Evolutionary conservation across 2,113 vertebrate genomes (phyloP), one percentile per base, ranked within the genome.

Genomic region (Scomber colias): DNA sequence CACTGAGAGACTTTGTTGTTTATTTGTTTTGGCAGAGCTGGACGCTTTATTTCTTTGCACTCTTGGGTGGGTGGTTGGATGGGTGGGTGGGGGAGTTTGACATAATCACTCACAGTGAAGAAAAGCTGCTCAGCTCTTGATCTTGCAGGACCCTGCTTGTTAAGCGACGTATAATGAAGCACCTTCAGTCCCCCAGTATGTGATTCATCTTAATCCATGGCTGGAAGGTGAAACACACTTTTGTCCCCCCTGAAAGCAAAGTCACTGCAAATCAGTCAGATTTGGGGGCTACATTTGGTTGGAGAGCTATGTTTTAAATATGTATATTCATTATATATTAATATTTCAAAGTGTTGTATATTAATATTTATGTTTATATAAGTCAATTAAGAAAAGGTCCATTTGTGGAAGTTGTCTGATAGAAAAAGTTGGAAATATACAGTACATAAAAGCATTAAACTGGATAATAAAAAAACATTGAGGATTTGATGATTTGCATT

Each of bases 1-100:
- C 78, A 44, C 62, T 19, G 44, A 21, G 57, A 56, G 19, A 61
- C 19, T 57, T 62, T 1, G 50, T 55, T 64, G 21, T 70, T 75
- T 77, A 77, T 77, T 73, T 66, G 56, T 65, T 67, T 67, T 75
- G 69, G 69, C 71, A 70, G 63, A 66, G 71, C 21, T 0, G 2
- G 11, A 11, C n/a, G 15, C 5, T 15, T 63, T 68, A 59, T 86
- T 79, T 77, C 64, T 86, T 73, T 75, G 11, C 15, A 35, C 5
- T 75, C n/a, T 53, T 27, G 7, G 24, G 19, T 5, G 48, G 46
- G 24, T 46, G 24, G 1, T 0, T 27, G 24, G 24, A 3, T 27
- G 24, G 24, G 3, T 27, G 24, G 24, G 24, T 27, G 24, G 24
- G 3, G 2, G 24, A 3, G 24, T 79, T 61, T 75, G 72, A 81